phyloP scores from a whole-genome alignment of 2,797 vertebrate genomes.

The Lophius americanus region DNA sequence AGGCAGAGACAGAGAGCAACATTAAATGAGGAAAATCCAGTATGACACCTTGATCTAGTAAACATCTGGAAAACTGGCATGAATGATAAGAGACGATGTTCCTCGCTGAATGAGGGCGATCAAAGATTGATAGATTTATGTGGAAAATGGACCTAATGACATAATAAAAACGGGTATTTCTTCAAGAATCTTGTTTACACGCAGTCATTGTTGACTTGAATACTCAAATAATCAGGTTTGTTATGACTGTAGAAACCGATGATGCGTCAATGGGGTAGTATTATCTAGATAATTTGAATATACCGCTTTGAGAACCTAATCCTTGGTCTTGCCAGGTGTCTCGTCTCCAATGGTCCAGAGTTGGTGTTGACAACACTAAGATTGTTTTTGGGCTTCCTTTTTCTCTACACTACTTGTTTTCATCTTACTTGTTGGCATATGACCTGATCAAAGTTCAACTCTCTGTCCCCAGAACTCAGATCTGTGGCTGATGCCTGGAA shows the following conservation, averaged over 20 bases:
- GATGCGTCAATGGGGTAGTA: background rate
- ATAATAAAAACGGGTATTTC: background rate
- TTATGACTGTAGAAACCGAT: slow-evolving; percentile 1
- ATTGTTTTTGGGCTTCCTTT: slow-evolving; percentile 1
- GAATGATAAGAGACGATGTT: slow-evolving; percentile 7
- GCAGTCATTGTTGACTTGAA: background rate
- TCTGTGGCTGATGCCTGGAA: slow-evolving; percentile 25
- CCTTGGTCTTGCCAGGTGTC: slow-evolving; percentile 9
- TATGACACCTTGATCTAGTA: slow-evolving; percentile 33
- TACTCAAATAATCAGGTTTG: slow-evolving; percentile 9
- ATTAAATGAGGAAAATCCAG: slow-evolving; percentile 22
- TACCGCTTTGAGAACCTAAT: slow-evolving; percentile 17
- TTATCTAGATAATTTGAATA: slow-evolving; percentile 14
- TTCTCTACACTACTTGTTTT: background rate
- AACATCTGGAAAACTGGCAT: slow-evolving; percentile 49
- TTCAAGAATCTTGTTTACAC: background rate
- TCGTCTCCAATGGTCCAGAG: slow-evolving; percentile 26
- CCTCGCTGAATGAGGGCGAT: slow-evolving; percentile 10
- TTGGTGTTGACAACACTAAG: background rate
- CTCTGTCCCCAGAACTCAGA: slow-evolving; percentile 24
- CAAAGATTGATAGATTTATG: slow-evolving; percentile 27
- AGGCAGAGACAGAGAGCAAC: slow-evolving; percentile 37
- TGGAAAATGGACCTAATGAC: slow-evolving; percentile 15
- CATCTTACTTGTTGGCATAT: slow-evolving; percentile 24
- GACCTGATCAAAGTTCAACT: slow-evolving; percentile 49